Conservation (phyloP, 2,888 invertebrate species). For the Dolichomitus sp. region DNA sequence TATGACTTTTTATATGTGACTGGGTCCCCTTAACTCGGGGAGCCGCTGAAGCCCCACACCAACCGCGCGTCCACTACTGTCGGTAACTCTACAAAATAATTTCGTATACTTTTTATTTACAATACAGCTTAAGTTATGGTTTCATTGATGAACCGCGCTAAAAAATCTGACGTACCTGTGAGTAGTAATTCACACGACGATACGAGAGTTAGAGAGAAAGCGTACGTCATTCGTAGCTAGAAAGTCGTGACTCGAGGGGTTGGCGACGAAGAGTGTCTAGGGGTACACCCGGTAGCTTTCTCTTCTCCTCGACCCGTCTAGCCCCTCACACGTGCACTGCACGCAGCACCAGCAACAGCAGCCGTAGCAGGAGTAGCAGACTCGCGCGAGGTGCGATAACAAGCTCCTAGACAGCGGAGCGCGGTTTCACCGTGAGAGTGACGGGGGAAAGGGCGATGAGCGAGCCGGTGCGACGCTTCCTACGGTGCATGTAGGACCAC, state of each 20-base stretch:
- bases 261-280: conserved; percentile 35
- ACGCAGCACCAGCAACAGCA: conserved; percentile 21
- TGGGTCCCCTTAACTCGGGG: too few relatives aligned
- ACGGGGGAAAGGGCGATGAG: background rate
- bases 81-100: background rate
- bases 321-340: conserved; percentile 58
- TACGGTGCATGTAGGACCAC: conserved; percentile 77
- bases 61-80: too few relatives aligned
- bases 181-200: background rate
- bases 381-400: conserved; percentile 80
- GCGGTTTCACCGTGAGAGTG: conserved; percentile 37
- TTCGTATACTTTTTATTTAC: background rate
- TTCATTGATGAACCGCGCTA: background rate
- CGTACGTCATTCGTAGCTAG: conserved; percentile 10
- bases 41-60: too few relatives aligned
- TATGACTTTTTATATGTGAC: too few relatives aligned
- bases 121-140: background rate
- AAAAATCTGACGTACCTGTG: background rate
- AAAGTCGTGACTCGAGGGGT: conserved; percentile 37
- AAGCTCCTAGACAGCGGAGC: conserved; percentile 78
- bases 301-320: conserved; percentile 72
- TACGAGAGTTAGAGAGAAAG: background rate
- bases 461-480: conserved; percentile 71
- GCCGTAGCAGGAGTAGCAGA: conserved; percentile 47
- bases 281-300: conserved; percentile 61